Evolutionary conservation across 2,113 vertebrate species (phyloP).

Genomic region (Ariopsis seemanni): DNA sequence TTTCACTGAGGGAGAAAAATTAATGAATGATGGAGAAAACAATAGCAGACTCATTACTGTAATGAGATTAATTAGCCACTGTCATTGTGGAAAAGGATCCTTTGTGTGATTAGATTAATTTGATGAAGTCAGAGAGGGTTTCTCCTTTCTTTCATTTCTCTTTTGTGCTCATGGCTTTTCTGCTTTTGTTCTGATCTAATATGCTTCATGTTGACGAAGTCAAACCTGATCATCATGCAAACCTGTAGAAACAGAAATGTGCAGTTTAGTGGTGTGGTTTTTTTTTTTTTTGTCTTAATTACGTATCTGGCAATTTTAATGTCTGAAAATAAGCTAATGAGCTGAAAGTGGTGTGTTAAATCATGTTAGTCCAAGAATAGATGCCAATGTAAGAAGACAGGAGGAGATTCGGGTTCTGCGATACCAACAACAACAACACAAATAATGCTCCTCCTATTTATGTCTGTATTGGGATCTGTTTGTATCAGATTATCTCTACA

Average conservation of each 20-base stretch:
- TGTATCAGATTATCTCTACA: neutral
- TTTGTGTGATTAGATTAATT: conserved; percentile 37
- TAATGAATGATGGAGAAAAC: neutral
- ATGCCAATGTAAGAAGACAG: neutral
- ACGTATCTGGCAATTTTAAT: neutral
- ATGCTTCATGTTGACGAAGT: neutral
- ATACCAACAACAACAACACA: neutral
- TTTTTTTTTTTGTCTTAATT: neutral
- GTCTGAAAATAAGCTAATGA: neutral
- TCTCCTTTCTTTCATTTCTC: neutral
- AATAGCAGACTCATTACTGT: conserved; percentile 4
- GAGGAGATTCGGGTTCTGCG: neutral
- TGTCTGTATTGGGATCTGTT: neutral
- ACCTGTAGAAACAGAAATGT: neutral
- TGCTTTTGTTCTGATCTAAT: neutral
- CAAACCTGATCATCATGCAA: neutral
- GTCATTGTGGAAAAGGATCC: neutral
- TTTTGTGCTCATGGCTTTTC: neutral
- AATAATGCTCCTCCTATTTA: neutral
- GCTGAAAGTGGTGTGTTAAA: neutral
- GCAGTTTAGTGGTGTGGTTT: neutral
- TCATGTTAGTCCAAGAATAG: neutral
- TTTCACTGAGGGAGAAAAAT: neutral
- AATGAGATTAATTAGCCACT: conserved; percentile 7
- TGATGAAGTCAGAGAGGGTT: conserved; percentile 19